These are phyloP conservation scores for Gorilla gorilla DNA, from an alignment of 2,113 vertebrate genomes.

Conservation along the genomic window DNA sequence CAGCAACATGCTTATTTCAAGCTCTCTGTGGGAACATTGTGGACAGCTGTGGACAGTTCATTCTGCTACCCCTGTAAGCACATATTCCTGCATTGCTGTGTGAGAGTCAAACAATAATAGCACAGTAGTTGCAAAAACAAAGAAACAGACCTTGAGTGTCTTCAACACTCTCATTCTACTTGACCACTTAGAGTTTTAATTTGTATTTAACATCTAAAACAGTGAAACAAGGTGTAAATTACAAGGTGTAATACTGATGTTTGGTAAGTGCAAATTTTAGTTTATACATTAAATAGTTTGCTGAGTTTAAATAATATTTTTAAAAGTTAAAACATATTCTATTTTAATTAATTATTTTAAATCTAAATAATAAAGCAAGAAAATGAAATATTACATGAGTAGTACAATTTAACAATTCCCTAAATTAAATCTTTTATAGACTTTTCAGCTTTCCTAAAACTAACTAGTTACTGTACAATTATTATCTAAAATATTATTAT, in stretches of 20 bases:
- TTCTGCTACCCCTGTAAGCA: neutral
- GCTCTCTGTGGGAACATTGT: neutral
- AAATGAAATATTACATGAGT: neutral
- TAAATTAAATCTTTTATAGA: neutral
- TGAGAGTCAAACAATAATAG: neutral
- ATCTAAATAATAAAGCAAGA: neutral
- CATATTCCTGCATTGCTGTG: neutral
- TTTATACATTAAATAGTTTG: neutral
- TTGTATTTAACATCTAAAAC: neutral
- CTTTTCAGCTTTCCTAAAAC: neutral
- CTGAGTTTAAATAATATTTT: neutral
- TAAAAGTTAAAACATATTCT: neutral
- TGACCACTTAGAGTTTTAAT: neutral
- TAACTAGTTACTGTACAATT: neutral
- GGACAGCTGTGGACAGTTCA: neutral
- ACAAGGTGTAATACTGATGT: neutral
- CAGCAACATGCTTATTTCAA: neutral
- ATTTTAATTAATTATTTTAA: neutral
- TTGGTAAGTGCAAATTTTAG: neutral
- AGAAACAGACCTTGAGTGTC: neutral
- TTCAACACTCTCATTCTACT: neutral
- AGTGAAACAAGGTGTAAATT: neutral
- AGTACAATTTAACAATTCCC: neutral
- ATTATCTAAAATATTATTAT: neutral
- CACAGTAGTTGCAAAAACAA: neutral